These are phyloP conservation scores for Hirudinaria manillensis DNA, from an alignment of 2,888 invertebrate genomes.

Conservation along the genomic window DNA sequence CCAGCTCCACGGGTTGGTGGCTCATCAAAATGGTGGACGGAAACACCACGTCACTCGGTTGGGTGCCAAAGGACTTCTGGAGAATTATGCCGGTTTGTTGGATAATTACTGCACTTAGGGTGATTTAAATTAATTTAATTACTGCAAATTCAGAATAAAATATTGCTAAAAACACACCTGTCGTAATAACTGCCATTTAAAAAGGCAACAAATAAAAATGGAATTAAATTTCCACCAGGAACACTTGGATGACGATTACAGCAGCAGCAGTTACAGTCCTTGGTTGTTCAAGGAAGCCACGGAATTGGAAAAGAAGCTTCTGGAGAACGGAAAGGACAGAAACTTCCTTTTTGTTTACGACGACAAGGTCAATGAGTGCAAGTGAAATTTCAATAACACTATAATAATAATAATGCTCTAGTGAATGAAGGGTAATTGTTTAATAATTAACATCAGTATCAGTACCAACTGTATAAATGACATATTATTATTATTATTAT, in stretches of 20 bases:
- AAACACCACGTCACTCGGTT: background rate
- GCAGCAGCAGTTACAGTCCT: background rate
- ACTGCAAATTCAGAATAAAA: too few relatives aligned
- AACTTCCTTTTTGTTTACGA: background rate
- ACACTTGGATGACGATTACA: background rate
- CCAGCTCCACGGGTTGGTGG: background rate
- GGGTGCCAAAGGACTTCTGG: constrained; percentile 15
- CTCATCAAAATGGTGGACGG: constrained; percentile 8
- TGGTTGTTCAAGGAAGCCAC: background rate
- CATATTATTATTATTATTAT: too few relatives aligned
- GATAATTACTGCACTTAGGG: too few relatives aligned
- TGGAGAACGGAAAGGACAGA: background rate
- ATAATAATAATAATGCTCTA: too few relatives aligned
- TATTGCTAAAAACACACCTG: too few relatives aligned
- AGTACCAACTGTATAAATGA: too few relatives aligned
- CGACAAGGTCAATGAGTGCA: background rate
- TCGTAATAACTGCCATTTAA: too few relatives aligned
- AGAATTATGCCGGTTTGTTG: constrained; percentile 6
- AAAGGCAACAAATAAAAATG: too few relatives aligned
- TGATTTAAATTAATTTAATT: too few relatives aligned
- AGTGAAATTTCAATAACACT: too few relatives aligned
- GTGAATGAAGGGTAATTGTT: too few relatives aligned
- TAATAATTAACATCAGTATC: too few relatives aligned
- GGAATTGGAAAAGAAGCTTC: background rate
- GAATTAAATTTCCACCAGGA: background rate